Percentiles rank a stretch among this genome's conserved stretches.
These are phyloP conservation scores for Tokudaia muenninki DNA, from an alignment of 2,797 vertebrate species.

Conservation along the genomic window DNA sequence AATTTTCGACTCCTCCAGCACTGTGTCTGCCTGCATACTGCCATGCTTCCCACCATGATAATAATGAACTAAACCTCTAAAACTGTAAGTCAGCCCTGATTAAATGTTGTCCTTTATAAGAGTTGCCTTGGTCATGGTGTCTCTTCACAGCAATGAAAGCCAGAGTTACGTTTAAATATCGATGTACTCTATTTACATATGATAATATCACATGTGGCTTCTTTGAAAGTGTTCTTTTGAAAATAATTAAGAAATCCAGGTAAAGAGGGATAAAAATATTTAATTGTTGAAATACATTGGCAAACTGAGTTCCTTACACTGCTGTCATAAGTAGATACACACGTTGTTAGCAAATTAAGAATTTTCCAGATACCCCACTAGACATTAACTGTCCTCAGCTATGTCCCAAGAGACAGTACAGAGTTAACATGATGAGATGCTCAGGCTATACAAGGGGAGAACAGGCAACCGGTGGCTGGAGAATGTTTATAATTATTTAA, in stretches of 20 bases:
- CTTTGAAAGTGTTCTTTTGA: slow-evolving; percentile 19
- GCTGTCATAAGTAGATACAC: slow-evolving; percentile 58
- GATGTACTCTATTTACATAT: neutral
- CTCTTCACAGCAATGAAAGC: neutral
- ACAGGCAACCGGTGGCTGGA: neutral
- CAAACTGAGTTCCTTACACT: slow-evolving; percentile 64
- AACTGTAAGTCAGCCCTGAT: neutral
- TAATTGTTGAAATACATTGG: slow-evolving; percentile 82
- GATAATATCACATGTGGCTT: neutral
- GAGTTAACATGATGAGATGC: neutral
- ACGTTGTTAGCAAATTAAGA: slow-evolving; percentile 43
- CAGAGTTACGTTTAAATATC: neutral
- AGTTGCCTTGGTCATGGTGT: neutral
- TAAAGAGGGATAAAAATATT: slow-evolving; percentile 82
- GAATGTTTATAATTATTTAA: slow-evolving; percentile 6
- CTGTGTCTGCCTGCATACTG: neutral
- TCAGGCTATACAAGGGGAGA: neutral
- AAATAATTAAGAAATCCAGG: slow-evolving; percentile 65
- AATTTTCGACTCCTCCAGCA: neutral
- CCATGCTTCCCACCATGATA: neutral
- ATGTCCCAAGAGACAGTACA: neutral
- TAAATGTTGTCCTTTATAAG: neutral
- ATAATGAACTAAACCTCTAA: neutral
- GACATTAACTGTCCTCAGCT: neutral
- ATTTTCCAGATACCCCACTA: slow-evolving; percentile 63